Evolutionary conservation across 2,797 vertebrate genomes (phyloP), one percentile per base, ranked within the genome.

Genomic region (Cichlasoma orientale): DNA sequence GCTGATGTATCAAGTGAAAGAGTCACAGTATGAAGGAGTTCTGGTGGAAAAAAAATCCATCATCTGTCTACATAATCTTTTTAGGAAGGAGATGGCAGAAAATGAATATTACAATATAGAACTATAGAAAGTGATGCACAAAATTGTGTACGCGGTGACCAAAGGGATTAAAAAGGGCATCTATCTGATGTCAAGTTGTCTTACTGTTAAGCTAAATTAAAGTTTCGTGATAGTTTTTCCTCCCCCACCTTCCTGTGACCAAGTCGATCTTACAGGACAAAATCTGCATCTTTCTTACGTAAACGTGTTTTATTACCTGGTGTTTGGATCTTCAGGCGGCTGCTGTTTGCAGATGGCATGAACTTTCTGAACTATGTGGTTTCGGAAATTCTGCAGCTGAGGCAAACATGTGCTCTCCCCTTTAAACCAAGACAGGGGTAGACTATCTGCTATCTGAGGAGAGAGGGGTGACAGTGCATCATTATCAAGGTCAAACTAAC

Each of bases 381-480:
- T 96, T 87, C 93, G 95, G 90, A 99, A 96, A 79, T 95, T 97
- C 74, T 89, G 89, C 55, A 99, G 93, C 74, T 97, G 96, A 5
- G 96, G 95, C 78, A 97, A 85, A 82, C 95, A 86, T 72, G 4
- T 71, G 12, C 82, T 81, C 58, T 95, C 85, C 31, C 88, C 93
- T 66, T 84, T 81, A 78, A 98, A 97, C 98, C 97, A 99, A 6
- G 95, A 95, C 38, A 79, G 86, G 5, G 98, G 97, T 68, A 99
- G 82, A 90, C 90, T 95, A 0, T 91, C 94, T 66, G 95, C 95
- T 63, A 98, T 95, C 98, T 99, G 84, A 52, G 44, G 12, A 75
- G 31, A 63, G 21, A 73, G 16, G 18, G 1, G 41, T 29, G 41
- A 21, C 4, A 56, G 36, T 56, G 50, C 55, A 56, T 27, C 41